Evolutionary conservation across 2,888 invertebrate species (phyloP), one percentile per base, ranked within the genome.

Genomic region (Antheraea assamensis): DNA sequence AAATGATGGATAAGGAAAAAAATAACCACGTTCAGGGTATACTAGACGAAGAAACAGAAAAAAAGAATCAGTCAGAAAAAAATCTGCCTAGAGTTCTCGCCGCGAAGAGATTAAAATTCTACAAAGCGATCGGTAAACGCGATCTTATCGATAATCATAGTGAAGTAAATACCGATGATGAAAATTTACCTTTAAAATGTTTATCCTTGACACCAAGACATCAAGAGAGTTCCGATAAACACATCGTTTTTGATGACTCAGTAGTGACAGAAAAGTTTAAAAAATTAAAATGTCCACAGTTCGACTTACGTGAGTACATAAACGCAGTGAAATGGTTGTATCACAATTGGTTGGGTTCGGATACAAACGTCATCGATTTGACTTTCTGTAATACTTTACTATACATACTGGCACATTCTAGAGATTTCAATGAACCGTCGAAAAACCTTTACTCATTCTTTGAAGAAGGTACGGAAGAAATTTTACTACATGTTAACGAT

Each of bases 91-190:
- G 5, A 72, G 72, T 64, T 0, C 52, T 35, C 1, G 73, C 73
- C 21, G 70, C 73, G n/a, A 70, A 73, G 21, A 73, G 58, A 70
- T 42, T 21, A 27, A 73, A 73, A 13, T 73, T 73, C 58, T 58
- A 70, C 27, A 73, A 42, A 73, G 70, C 70, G 19, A 70, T 73
- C n/a, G 73, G 73, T n/a, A 70, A 55, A 35, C 1, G 21, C 7
- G 27, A 58, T 30, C 58, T 70, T 30, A 27, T 66, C 27, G 70
- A 55, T 42, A 15, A 17, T 5, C 8, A 64, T 15, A 64, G 17
- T 30, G 61, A 70, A 27, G 47, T 61, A 0, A 47, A 55, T 21
- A 10, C 27, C n/a, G 70, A 58, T 21, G 70, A 58, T 61, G 73
- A 73, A 35, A 15, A 70, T 21, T 35, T 70, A 47, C 42, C 52